A percentile compares a stretch with the other conserved stretches of the same genome.
Evolutionary conservation across 2,888 invertebrate species (phyloP).

Genomic region (Chaetogeoica ovagalla): DNA sequence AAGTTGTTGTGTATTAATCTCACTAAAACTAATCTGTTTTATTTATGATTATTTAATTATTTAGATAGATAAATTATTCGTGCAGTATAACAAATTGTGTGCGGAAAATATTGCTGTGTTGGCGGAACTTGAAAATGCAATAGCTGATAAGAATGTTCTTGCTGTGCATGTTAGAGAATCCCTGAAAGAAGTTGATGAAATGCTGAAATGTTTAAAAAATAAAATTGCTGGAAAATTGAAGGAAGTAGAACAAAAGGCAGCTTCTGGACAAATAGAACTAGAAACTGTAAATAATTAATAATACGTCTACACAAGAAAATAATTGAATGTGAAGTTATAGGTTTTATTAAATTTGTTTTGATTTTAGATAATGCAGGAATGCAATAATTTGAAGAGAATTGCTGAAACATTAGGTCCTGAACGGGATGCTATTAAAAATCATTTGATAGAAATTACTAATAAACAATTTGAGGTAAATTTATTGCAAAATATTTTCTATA

Average conservation of each 20-base stretch:
- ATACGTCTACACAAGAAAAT: background rate
- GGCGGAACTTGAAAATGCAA: slow-evolving; percentile 49
- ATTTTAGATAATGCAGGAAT: slow-evolving; percentile 25
- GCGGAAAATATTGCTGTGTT: slow-evolving; percentile 48
- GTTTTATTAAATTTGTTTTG: background rate
- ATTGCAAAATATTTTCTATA: background rate
- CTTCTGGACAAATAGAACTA: slow-evolving; percentile 1
- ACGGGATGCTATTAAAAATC: slow-evolving; percentile 31
- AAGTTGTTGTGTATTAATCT: too few relatives aligned
- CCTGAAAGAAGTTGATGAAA: slow-evolving; percentile 41
- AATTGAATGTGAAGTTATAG: background rate
- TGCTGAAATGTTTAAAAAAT: slow-evolving; percentile 42
- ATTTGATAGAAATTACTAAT: slow-evolving; percentile 21
- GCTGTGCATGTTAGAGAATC: slow-evolving; percentile 35
- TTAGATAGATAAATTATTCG: slow-evolving; percentile 51
- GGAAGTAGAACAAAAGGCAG: slow-evolving; percentile 25
- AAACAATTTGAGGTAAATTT: slow-evolving; percentile 43
- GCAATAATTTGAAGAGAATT: slow-evolving; percentile 14
- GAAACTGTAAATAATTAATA: slow-evolving; percentile 25
- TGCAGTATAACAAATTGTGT: slow-evolving; percentile 50
- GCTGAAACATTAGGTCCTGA: slow-evolving; percentile 24
- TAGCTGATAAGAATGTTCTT: slow-evolving; percentile 45
- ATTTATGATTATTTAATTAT: background rate
- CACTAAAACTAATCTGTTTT: background rate
- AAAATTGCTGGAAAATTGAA: slow-evolving; percentile 20